Evolutionary conservation across 2,797 vertebrate genomes (phyloP), one percentile per base, ranked within the genome.

Genomic region (Protonibea diacanthus): DNA sequence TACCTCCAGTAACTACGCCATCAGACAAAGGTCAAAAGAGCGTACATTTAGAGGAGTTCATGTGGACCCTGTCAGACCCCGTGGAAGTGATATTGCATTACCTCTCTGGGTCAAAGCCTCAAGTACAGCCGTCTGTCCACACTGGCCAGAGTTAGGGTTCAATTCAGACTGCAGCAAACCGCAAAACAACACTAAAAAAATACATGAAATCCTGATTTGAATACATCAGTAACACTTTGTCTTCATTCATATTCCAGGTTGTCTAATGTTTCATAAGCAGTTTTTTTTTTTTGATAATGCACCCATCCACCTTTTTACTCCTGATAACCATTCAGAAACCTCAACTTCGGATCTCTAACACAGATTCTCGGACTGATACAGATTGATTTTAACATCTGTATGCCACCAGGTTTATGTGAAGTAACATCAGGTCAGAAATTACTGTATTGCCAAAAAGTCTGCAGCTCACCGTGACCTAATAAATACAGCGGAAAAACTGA

Each of bases 41-140:
- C 2, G 21, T 20, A 8, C 3, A 61, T 38, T 12, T 11, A 2
- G 14, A 64, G 17, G 38, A 64, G 42, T 53, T 58, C 3, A 33
- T 25, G 38, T 53, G 49, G 55, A 83, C 75, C 83, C 78, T n/a
- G 13, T 20, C 23, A 20, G 66, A 60, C 21, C 18, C 38, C 15
- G 51, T 44, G 14, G 20, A 20, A 68, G 10, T 47, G 56, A 25
- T 14, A 49, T 51, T 53, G 48, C 18, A 4, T 14, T 23, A 38
- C n/a, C 1, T 59, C 27, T 59, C 25, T 49, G 21, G 1, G 21
- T 27, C 17, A 42, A 29, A 18, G 53, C 23, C 52, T 70, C 44
- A 18, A n/a, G 21, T 23, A 23, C 25, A 48, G 20, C 1, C 21
- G 5, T 51, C 20, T 15, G 27, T 64, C 45, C 20, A n/a, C 40